Base-by-base conservation (phyloP, 2,888 invertebrate species). In the Rambutsinella grinnellia region DNA sequence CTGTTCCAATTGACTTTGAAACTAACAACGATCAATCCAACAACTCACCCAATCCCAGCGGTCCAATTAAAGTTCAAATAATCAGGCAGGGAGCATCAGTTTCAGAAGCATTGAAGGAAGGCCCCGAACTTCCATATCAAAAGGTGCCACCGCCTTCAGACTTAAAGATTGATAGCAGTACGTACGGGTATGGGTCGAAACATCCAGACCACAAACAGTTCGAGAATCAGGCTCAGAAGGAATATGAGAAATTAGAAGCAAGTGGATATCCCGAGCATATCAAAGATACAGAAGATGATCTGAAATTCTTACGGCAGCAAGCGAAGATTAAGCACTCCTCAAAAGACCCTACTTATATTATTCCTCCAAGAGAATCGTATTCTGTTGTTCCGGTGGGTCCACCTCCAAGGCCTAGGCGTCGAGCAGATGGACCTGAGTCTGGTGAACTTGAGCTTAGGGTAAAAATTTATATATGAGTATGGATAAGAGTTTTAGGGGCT, bases 151-250 rank as follows among this genome's bases (percentile, higher is more conserved):
- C 84, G 8, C 81, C 82, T 3, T 53, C 67, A 19, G 78, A 79
- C 21, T 71, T 84, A 3, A 47, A 79, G 15, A 62, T 74, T 19
- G 66, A 69, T 10, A 71, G 63, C 21, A 76, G 79, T 26, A 62
- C 77, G 17, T 82, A 83, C 53, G 81, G 81, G 0, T 81, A 81
- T 53, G 77, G 71, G 2, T 69, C 67, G 2, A 83, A 81, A 27
- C 83, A 84, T 69, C 84, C 83, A 0, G 82, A 82, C 56, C 78
- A 71, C n/a, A 84, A 84, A 66, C 54, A 83, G 19, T 76, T 78
- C 54, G 84, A 84, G 26, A 57, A 79, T n/a, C 62, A 80, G 70
- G 79, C 80, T 17, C 83, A 83, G 53, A 81, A 81, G 28, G 82
- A 84, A 54, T 84, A 84, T 36, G 84, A 81, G 27, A 68, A 78